Evolutionary conservation across 2,797 vertebrate species (phyloP), one percentile per base, ranked within the genome.

Genomic region (Sebastes nivosus): DNA sequence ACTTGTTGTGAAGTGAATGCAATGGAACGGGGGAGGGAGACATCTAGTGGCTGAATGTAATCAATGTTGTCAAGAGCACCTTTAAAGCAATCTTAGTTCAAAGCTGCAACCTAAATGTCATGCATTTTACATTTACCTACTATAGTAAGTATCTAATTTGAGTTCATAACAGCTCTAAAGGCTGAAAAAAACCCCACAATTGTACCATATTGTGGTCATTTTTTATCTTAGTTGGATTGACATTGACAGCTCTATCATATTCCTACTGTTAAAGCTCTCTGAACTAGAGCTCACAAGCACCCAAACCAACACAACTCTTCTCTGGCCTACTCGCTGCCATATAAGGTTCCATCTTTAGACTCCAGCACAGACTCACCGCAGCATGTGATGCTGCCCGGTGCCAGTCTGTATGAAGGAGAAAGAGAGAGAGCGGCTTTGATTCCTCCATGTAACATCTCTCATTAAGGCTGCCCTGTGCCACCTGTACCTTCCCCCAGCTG

Each of bases 271-370:
- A 9, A 69, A 78, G 67, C 77, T 69, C 46, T 55, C 42, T 79
- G 65, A 86, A 77, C 64, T 67, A 36, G 58, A 4, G 54, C 72
- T 67, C 74, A 46, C 54, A 38, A 80, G 76, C 79, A 50, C 72
- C 65, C 46, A 75, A 87, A 79, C 75, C 29, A 50, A 54, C 77
- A 80, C 29, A 77, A 79, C 72, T 79, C 77, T 64, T 58, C 78
- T 34, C 75, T 67, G 72, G 52, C 80, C 72, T 32, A 50, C 75
- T 42, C n/a, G 66, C 82, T 89, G 81, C 93, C 94, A 88, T 95
- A 93, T 94, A 94, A 94, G 94, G 93, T 83, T 5, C 86, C 85
- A 86, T 90, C 82, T 83, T n/a, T 67, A 72, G 75, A 67, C 66
- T 57, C 34, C 29, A 63, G 75, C 67, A 6, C 67, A 63, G 73